Evolutionary conservation across 2,113 vertebrate genomes (phyloP).

Genomic region (Strigops habroptila): DNA sequence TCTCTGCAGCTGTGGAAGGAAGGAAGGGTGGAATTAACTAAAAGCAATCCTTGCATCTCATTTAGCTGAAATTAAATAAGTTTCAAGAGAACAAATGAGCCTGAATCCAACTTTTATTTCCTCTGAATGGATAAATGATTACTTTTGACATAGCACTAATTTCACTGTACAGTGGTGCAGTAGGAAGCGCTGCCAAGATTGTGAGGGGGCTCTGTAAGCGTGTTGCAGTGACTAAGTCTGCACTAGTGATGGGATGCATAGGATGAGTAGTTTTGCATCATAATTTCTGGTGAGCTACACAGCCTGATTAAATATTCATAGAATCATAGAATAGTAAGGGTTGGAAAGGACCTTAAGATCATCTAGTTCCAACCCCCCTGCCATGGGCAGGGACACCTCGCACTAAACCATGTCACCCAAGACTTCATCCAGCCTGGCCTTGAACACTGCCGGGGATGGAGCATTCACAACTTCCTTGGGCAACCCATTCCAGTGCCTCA

Average conservation of each 20-base stretch:
- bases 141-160: not conserved
- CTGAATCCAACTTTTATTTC: not conserved
- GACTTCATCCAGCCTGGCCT: too few relatives aligned
- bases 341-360: too few relatives aligned
- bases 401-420: too few relatives aligned
- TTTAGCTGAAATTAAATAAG: not conserved
- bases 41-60: not conserved
- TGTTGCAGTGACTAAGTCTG: not conserved
- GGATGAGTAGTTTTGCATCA: not conserved
- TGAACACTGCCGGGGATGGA: too few relatives aligned
- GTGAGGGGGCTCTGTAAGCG: accelerated
- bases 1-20: not conserved
- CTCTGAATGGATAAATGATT: not conserved
- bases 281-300: not conserved
- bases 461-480: too few relatives aligned
- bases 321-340: too few relatives aligned
- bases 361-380: too few relatives aligned
- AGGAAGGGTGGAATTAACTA: not conserved
- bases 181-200: accelerated
- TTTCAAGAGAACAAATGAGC: not conserved
- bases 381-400: too few relatives aligned
- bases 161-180: accelerated
- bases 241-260: not conserved
- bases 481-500: too few relatives aligned
- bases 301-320: not conserved